Base-by-base conservation (phyloP, 2,113 vertebrate genomes). In the Equus przewalskii region DNA sequence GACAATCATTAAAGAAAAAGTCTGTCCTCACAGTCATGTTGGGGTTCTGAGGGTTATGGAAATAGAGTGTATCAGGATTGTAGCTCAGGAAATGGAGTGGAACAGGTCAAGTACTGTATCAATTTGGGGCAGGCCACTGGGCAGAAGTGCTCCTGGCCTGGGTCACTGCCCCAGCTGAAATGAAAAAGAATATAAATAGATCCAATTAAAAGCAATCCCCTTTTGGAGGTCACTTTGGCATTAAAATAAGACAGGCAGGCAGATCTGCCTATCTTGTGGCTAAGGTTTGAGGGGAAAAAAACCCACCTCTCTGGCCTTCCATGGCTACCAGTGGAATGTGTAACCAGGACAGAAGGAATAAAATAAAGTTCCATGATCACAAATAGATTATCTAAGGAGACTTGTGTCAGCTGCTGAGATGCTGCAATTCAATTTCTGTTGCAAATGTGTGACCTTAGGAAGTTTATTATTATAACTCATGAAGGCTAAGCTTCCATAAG, bases 11-110 rank as follows among this genome's bases (percentile, higher is more conserved):
- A 73, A 73, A 88, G 62, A 24, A 93, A 85, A 95, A 87, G 36
- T 33, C 58, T 75, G 92, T 33, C 36, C 67, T 70, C 51, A 30
- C 44, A 60, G 78, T 84, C 82, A 41, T 85, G 80, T 49, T 41
- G 30, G 90, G 41, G 84, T 81, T 79, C 86, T 91, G 60, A 58
- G 51, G 82, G 83, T 96, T 97, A 96, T 94, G 86, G 94, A 98
- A 97, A 97, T 96, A 58, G 64, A 94, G 81, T 89, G 83, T 81
- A 30, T 96, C 65, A 62, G 64, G 41, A 92, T 56, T 88, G 60
- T 33, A 51, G 92, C 60, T 97, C 92, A 82, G 96, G 97, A 97
- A 97, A 98, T 98, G 92, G 90, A 97, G 95, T 97, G 95, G 84
- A 97, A 96, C 96, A 84, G 95, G 95, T 97, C 96, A 97, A 98